Base-by-base conservation (phyloP, 2,797 vertebrate genomes). In the Alca torda region DNA sequence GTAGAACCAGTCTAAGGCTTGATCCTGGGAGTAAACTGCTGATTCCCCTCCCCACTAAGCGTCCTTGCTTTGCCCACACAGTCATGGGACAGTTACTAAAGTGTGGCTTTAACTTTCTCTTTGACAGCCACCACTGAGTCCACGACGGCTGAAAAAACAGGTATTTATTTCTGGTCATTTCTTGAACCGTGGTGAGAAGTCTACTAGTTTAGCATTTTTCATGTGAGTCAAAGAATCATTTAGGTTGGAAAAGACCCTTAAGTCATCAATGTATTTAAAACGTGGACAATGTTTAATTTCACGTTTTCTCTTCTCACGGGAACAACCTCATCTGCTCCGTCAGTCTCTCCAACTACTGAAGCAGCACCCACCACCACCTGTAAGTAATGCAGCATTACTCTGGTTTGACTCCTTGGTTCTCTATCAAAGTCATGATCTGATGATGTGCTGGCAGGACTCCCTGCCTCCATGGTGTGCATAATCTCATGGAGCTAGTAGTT, bases 281-380 rank as follows among this genome's bases (percentile, higher is more conserved):
- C 1, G 2, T 2, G 19, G 35, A 33, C 26, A 70, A 2, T 18
- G 20, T 39, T 86, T 63, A 25, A 63, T 18, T 68, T 25, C 8
- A 0, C 31, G 2, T 78, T 78, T 85, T 78, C 57, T 39, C 23
- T 23, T 61, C 35, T 79, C 60, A 23, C 45, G 51, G 73, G 2
- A 19, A 35, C 65, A 63, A 54, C 5, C 25, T 50, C 51, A 9
- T 1, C 24, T 0, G 0, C 17, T n/a, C 11, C 3, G 2, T 12
- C 65, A 57, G 51, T 4, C 9, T 37, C 46, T 45, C 4, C 64
- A 45, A 8, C 43, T 59, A 10, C 69, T 57, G 50, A 19, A 59
- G 33, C 31, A 14, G 21, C 14, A 59, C 18, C 20, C n/a, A 6
- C 2, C 37, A 19, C 30, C 77, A 33, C 64, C 1, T 5, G 86